Conservation (phyloP, 1,140 invertebrate species). For the Telenomus remus region DNA sequence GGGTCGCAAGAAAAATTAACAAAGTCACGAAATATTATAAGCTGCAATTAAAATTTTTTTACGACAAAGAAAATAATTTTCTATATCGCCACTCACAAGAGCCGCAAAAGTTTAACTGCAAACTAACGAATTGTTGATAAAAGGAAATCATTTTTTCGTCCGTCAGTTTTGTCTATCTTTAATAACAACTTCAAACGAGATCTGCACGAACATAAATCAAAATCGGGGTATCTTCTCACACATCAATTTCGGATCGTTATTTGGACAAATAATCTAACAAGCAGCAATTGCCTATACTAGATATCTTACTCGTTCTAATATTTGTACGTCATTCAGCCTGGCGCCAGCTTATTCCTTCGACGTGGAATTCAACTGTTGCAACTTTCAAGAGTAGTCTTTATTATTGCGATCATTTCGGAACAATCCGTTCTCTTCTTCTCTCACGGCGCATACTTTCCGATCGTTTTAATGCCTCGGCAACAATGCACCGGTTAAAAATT, state of each 20-base stretch:
- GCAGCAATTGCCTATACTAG: slow-evolving; percentile 21
- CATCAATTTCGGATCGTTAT: slow-evolving; percentile 17
- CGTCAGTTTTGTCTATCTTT: no score
- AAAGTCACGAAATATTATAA: no score
- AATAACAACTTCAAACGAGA: neutral
- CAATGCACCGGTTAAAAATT: slow-evolving; percentile 8
- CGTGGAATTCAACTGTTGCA: slow-evolving; percentile 31
- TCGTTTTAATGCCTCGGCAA: slow-evolving; percentile 10
- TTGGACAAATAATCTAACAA: slow-evolving; percentile 29
- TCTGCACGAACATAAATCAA: slow-evolving; percentile 19
- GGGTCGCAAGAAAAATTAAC: no score
- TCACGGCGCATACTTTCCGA: slow-evolving; percentile 6
- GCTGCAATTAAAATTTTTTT: no score
- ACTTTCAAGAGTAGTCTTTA: slow-evolving; percentile 21
- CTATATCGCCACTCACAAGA: no score
- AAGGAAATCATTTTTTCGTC: slow-evolving; percentile 2
- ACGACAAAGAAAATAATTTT: no score
- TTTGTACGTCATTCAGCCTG: slow-evolving; percentile 32
- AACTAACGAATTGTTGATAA: neutral
- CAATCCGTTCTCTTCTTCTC: neutral
- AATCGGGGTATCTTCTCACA: slow-evolving; percentile 11
- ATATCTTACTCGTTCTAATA: slow-evolving; percentile 22
- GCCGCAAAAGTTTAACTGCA: no score
- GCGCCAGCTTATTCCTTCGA: slow-evolving; percentile 24
- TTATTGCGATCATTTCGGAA: slow-evolving; percentile 21